A percentile compares a stretch with the other conserved stretches of the same genome.
These are phyloP conservation scores for Heliconius nattereri DNA, from an alignment of 1,140 invertebrate species.

Conservation along the genomic window DNA sequence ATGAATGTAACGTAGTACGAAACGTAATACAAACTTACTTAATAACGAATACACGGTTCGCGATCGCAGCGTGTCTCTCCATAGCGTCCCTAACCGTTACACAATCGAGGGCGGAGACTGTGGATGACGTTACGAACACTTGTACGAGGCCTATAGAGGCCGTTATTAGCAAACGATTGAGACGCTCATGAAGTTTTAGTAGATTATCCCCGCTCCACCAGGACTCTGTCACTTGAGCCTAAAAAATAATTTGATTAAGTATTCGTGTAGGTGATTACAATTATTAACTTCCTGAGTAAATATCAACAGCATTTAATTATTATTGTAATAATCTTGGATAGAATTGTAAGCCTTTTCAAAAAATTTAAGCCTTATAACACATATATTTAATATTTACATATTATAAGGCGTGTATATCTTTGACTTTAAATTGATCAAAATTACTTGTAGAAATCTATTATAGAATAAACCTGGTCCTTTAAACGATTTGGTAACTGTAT, in stretches of 20 bases:
- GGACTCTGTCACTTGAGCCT: conserved; percentile 16
- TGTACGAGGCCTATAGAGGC: conserved; percentile 52
- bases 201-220: conserved; percentile 45
- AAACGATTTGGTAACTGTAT: too few species aligned
- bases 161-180: conserved; percentile 50
- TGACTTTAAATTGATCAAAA: too few species aligned
- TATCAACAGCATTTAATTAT: too few species aligned
- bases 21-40: conserved; percentile 43
- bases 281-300: too few species aligned
- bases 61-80: conserved; percentile 48
- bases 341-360: too few species aligned
- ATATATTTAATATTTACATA: too few species aligned
- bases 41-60: conserved; percentile 48
- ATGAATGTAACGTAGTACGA: not conserved
- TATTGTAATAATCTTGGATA: too few species aligned
- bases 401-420: too few species aligned
- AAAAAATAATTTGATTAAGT: not conserved
- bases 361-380: too few species aligned
- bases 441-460: too few species aligned
- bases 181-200: conserved; percentile 49
- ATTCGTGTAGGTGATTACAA: too few species aligned
- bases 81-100: conserved; percentile 54
- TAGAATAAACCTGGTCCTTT: too few species aligned
- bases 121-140: conserved; percentile 52
- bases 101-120: conserved; percentile 53